phyloP scores from a whole-genome alignment of 2,797 vertebrate species.

The Syndactyla subalaris region DNA sequence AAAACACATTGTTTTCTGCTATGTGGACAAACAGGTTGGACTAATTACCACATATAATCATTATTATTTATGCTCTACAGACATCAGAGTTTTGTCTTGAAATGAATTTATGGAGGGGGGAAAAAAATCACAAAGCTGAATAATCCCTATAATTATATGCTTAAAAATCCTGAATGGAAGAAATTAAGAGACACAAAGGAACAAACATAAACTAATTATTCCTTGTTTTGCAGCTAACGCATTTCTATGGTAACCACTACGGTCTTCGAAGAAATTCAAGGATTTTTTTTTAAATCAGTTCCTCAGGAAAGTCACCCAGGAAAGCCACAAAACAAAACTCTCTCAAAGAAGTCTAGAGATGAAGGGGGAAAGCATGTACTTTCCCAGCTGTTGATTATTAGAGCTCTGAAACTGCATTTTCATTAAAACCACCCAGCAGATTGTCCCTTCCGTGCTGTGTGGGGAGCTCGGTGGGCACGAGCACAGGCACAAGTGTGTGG shows the following conservation, averaged over 20 bases:
- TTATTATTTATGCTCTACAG: slow-evolving; percentile 61
- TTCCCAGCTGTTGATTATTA: slow-evolving; percentile 36
- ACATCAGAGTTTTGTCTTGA: slow-evolving; percentile 74
- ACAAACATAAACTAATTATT: slow-evolving; percentile 70
- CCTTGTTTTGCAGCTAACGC: slow-evolving; percentile 52
- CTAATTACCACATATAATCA: slow-evolving; percentile 71
- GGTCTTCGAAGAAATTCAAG: slow-evolving; percentile 22
- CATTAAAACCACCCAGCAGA: slow-evolving; percentile 25
- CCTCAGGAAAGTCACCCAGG: slow-evolving; percentile 48
- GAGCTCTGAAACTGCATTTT: slow-evolving; percentile 14
- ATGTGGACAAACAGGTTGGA: slow-evolving; percentile 71
- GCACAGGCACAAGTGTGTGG: background rate
- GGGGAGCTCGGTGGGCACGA: background rate
- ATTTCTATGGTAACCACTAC: slow-evolving; percentile 67
- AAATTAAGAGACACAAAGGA: slow-evolving; percentile 73
- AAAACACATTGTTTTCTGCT: slow-evolving; percentile 50
- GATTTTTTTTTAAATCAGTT: slow-evolving; percentile 36
- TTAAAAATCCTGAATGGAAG: slow-evolving; percentile 75
- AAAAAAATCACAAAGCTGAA: slow-evolving; percentile 51
- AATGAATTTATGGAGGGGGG: slow-evolving; percentile 60
- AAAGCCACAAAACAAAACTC: slow-evolving; percentile 49
- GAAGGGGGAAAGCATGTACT: slow-evolving; percentile 28
- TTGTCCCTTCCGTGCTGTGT: background rate
- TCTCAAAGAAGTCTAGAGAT: slow-evolving; percentile 26
- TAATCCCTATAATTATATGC: slow-evolving; percentile 77